Base-by-base conservation (phyloP, 2,113 vertebrate genomes). In the Tetraodon nigroviridis region DNA sequence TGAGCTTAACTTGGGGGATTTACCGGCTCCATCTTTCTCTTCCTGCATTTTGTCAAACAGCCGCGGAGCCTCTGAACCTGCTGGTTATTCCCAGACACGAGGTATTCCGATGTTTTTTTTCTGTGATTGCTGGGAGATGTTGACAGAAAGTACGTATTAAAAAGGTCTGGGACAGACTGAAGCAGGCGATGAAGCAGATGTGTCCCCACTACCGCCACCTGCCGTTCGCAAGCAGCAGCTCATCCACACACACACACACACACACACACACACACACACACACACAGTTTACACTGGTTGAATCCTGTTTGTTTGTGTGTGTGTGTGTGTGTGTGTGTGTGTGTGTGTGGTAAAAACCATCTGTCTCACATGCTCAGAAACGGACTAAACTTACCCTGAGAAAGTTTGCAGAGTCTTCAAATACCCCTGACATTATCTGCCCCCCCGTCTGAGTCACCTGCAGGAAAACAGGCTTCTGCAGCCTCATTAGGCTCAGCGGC, bases 181-280 rank as follows among this genome's bases (percentile, higher is more conserved):
- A 19, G 17, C 1, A 17, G 10, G 7, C 2, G 11, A 49, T 19
- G 63, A 22, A 17, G 17, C 22, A n/a, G 27, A 51, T 32, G 37
- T 47, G 55, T 63, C 42, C 40, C 46, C 49, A 83, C 87, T 90
- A 89, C 89, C 75, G 86, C 89, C 90, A 91, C 90, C 90, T 91
- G 79, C 90, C 90, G 90, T 90, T 90, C 87, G 85, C 62, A 74
- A 10, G 61, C 55, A 85, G 89, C 80, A 89, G 67, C 69, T 73
- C 69, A 75, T 60, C 22, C 46, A 37, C 32, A 8, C 32, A 6
- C 29, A 32, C 20, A 24, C 24, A 24, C 24, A 24, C 24, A 24
- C 24, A 24, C 24, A 24, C 24, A 24, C 24, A 24, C 24, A 24
- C 24, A 24, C 24, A 24, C 24, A 24, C 24, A 24, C 24, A 24